A percentile compares a stretch with the other conserved stretches of the same genome.
phyloP scores from a whole-genome alignment of 1,140 invertebrate genomes.

The Drosophila kurseongensis region DNA sequence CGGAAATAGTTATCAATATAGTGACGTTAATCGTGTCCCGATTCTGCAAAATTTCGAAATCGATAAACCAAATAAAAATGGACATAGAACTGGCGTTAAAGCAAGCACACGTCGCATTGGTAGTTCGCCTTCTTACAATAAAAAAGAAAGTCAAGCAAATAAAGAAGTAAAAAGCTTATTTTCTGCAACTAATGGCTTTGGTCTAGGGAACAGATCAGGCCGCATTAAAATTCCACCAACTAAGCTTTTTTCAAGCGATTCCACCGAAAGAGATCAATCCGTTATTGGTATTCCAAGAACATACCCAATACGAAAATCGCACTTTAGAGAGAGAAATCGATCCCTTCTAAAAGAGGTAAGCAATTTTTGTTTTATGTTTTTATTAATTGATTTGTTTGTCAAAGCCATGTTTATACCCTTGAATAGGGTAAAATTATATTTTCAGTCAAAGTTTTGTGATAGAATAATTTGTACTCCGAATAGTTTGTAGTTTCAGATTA shows the following conservation, averaged over 20 bases:
- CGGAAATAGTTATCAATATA: conserved; percentile 28
- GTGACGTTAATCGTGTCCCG: conserved; percentile 29
- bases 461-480: too few relatives aligned
- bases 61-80: conserved; percentile 23
- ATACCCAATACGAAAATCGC: conserved; percentile 69
- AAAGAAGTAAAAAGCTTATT: conserved; percentile 32
- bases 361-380: neutral
- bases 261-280: conserved; percentile 27
- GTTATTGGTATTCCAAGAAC: conserved; percentile 54
- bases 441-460: too few relatives aligned
- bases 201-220: conserved; percentile 1
- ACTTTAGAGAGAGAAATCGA: conserved; percentile 76
- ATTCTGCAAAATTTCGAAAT: conserved; percentile 46
- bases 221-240: conserved; percentile 27
- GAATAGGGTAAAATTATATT: too few relatives aligned
- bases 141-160: neutral
- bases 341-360: conserved; percentile 71
- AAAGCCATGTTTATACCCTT: too few relatives aligned
- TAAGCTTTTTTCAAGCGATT: conserved; percentile 16
- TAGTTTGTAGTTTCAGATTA: too few relatives aligned
- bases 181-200: conserved; percentile 11
- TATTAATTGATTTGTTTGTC: too few relatives aligned
- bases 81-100: neutral
- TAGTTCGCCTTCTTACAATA: conserved; percentile 6
- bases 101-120: conserved; percentile 56